Conservation (phyloP, 37 sponge, comb jelly and placozoan species). For the Beroe ovata region DNA sequence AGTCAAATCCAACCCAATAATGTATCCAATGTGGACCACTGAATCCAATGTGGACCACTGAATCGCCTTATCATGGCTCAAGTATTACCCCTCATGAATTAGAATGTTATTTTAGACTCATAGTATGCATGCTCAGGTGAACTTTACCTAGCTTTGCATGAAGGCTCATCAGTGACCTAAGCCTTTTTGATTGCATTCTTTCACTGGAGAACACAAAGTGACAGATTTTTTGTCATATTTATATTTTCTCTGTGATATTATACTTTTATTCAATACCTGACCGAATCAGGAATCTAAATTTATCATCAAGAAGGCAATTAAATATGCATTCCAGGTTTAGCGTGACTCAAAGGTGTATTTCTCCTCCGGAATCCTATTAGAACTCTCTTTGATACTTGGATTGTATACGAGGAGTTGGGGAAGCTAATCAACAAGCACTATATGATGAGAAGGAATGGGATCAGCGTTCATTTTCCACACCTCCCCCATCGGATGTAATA, state of each 20-base stretch:
- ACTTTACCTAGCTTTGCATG: neutral
- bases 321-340: neutral
- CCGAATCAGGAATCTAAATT: neutral
- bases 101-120: neutral
- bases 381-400: neutral
- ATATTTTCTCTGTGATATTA: neutral
- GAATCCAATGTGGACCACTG: too few relatives aligned
- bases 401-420: neutral
- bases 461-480: too few relatives aligned
- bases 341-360: neutral
- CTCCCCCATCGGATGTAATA: conserved; percentile 39
- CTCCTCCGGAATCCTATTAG: neutral
- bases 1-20: too few relatives aligned
- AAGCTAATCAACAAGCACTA: neutral
- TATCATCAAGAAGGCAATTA: neutral
- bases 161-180: neutral
- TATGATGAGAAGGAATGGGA: too few relatives aligned
- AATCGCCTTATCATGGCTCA: too few relatives aligned
- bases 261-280: neutral
- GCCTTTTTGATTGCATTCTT: neutral
- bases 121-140: neutral
- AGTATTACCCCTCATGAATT: too few relatives aligned
- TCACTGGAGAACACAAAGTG: neutral
- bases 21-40: too few relatives aligned
- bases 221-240: neutral